Conservation (phyloP, 2,797 vertebrate species). For the Clarias fuscus region DNA sequence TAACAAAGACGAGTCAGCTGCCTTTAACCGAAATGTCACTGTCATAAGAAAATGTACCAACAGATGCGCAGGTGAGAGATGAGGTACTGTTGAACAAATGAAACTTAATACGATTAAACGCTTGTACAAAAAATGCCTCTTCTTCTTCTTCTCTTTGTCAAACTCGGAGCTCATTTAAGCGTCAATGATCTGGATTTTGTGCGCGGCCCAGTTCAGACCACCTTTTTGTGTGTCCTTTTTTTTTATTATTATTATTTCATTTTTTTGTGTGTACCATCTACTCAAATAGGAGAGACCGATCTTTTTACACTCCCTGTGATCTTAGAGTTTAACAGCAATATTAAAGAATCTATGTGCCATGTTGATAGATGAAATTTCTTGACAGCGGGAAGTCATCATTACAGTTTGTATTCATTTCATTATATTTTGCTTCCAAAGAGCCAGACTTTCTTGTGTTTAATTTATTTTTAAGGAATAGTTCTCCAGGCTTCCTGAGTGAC, state of each 20-base stretch:
- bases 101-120: slow-evolving; percentile 11
- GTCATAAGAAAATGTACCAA: neutral
- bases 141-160: neutral
- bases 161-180: neutral
- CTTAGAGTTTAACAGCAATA: neutral
- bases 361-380: neutral
- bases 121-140: slow-evolving; percentile 1
- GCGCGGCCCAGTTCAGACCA: neutral
- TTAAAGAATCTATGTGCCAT: neutral
- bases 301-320: neutral
- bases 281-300: neutral
- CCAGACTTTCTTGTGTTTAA: no score
- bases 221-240: neutral
- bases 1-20: neutral
- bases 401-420: neutral
- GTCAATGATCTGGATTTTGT: neutral
- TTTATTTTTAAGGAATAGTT: no score
- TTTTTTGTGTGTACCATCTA: neutral
- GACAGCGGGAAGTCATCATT: neutral
- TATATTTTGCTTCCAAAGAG: no score
- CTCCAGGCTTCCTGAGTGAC: no score
- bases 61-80: neutral
- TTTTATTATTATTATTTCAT: no score
- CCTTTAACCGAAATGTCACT: neutral
- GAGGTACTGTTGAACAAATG: slow-evolving; percentile 14